A percentile compares a stretch with the other conserved stretches of the same genome.
phyloP scores from a whole-genome alignment of 2,888 invertebrate genomes.

The Amiota communis region DNA sequence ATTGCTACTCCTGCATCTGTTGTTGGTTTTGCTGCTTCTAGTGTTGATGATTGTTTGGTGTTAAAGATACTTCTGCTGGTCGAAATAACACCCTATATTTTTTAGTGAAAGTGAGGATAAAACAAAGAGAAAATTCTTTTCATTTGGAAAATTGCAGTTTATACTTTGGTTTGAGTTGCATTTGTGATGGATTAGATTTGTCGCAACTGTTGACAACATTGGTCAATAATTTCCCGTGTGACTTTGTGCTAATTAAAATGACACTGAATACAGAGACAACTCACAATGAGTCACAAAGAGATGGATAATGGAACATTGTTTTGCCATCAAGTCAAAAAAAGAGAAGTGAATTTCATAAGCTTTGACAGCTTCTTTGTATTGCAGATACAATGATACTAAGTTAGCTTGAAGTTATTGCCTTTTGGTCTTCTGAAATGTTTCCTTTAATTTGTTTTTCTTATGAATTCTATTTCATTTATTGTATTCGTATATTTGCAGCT shows the following conservation, averaged over 20 bases:
- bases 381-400: neutral
- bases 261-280: conserved; percentile 1
- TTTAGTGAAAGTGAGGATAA: conserved; percentile 3
- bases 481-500: neutral
- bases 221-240: conserved; percentile 15
- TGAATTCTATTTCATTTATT: neutral
- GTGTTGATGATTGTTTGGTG: too few relatives aligned
- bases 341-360: neutral
- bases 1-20: neutral
- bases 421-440: neutral
- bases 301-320: neutral
- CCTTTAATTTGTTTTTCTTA: neutral
- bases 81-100: too few relatives aligned
- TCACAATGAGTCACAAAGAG: neutral
- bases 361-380: neutral
- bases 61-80: too few relatives aligned
- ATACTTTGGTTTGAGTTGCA: neutral
- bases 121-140: neutral
- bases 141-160: neutral
- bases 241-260: conserved; percentile 14
- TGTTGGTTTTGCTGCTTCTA: neutral
- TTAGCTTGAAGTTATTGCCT: neutral
- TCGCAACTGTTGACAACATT: conserved; percentile 25
- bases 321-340: neutral
- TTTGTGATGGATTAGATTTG: conserved; percentile 27